Base-by-base conservation (phyloP, 2,888 invertebrate genomes). In the Eulithis prunata region DNA sequence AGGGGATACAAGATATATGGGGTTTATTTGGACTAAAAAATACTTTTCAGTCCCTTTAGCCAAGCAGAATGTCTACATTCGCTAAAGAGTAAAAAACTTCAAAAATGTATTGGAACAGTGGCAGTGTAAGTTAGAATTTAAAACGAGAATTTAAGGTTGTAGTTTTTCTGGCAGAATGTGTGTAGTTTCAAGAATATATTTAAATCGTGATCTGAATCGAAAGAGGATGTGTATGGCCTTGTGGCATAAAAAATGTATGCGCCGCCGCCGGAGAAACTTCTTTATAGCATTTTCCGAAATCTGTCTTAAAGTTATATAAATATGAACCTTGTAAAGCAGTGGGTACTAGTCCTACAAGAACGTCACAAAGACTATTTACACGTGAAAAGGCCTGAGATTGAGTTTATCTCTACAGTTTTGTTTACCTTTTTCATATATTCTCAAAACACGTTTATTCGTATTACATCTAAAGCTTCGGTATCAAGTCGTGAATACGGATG, bases 401-500 rank as follows among this genome's bases (percentile, higher is more conserved):
- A 43, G 61, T 67, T 73, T 76, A 74, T 72, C 71, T 73, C 69
- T 64, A 68, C 72, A 73, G 71, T 72, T 73, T 77, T 75, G 71
- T 71, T 69, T 77, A 74, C 71, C 64, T 74, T 71, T 71, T 63
- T 57, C 67, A 64, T 73, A 62, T 67, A 66, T 73, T 58, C 61
- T 67, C 64, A 66, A 69, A 65, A 65, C 63, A 64, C 59, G 58
- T 63, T 66, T 61, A 66, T 66, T 66, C 59, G 64, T 69, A 64
- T 70, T 53, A 59, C 61, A 60, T 64, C 66, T 65, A 73, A 71
- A 71, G 71, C 70, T 64, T 62, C 54, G 51, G 69, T 65, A 74
- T 76, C 68, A 75, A 76, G 74, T 74, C 75, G 79, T 79, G 79
- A 80, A 82, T 81, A 79, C 74, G 75, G 69, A 78, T 75, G 71